Evolutionary conservation across 2,797 vertebrate genomes (phyloP).

Genomic region (Mormyrops attenuatus): DNA sequence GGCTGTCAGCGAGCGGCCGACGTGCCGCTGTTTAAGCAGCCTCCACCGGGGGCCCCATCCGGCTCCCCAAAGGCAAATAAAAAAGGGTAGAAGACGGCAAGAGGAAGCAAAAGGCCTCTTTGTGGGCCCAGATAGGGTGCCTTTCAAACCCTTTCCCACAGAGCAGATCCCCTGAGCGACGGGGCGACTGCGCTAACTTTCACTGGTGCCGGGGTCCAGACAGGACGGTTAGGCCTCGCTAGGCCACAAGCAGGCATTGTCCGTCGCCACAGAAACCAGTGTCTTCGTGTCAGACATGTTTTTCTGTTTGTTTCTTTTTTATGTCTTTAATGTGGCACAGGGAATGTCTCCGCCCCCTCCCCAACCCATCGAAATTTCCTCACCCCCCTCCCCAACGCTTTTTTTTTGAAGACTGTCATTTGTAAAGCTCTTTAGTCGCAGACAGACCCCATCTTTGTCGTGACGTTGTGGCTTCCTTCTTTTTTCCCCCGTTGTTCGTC

Average conservation of each 20-base stretch:
- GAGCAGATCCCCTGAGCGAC: slow-evolving; percentile 52
- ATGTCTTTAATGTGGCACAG: slow-evolving; percentile 74
- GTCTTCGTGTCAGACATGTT: slow-evolving; percentile 83
- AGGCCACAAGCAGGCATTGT: slow-evolving; percentile 77
- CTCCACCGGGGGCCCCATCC: slow-evolving; percentile 50
- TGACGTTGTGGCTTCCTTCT: slow-evolving; percentile 57
- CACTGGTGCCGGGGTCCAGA: slow-evolving; percentile 74
- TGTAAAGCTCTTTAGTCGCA: slow-evolving; percentile 61
- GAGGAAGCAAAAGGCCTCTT: slow-evolving; percentile 66
- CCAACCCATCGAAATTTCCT: slow-evolving; percentile 47
- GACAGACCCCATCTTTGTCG: slow-evolving; percentile 66
- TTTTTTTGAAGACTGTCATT: slow-evolving; percentile 61
- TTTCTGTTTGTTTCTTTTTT: slow-evolving; percentile 81
- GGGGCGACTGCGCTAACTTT: slow-evolving; percentile 73
- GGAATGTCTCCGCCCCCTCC: slow-evolving; percentile 64
- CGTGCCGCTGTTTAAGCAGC: slow-evolving; percentile 36
- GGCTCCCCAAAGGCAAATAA: slow-evolving; percentile 67
- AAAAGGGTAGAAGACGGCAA: slow-evolving; percentile 62
- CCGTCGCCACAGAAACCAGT: slow-evolving; percentile 78
- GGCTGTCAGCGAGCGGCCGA: background rate
- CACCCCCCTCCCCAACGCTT: slow-evolving; percentile 21
- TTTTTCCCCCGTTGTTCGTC: slow-evolving; percentile 46
- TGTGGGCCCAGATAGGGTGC: slow-evolving; percentile 66
- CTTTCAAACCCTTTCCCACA: slow-evolving; percentile 74
- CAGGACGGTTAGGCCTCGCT: slow-evolving; percentile 65